Conservation (phyloP, 2,888 invertebrate genomes). For the Pollenia amentaria region DNA sequence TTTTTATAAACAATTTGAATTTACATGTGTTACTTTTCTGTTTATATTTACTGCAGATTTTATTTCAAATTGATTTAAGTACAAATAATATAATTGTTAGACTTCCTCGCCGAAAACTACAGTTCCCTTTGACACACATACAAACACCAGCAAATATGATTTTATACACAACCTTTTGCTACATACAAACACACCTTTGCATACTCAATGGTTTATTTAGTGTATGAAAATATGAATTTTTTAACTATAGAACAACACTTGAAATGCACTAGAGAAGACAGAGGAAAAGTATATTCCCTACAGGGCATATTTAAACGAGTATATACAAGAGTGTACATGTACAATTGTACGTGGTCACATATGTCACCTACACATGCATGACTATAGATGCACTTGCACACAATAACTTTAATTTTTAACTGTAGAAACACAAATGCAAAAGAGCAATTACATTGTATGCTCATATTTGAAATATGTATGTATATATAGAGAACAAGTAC, state of each 20-base stretch:
- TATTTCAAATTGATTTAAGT: conserved; percentile 57
- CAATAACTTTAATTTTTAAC: conserved; percentile 43
- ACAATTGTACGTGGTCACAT: conserved; percentile 35
- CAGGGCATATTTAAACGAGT: conserved; percentile 45
- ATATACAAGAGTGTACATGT: background rate
- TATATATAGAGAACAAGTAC: conserved; percentile 24
- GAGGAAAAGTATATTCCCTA: conserved; percentile 16
- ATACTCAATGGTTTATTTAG: conserved; percentile 43
- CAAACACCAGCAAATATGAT: background rate
- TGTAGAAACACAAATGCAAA: conserved; percentile 28
- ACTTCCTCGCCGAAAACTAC: background rate
- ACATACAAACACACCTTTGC: background rate
- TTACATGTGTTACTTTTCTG: background rate
- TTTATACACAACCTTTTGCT: background rate
- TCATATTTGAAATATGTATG: conserved; percentile 23
- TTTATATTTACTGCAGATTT: conserved; percentile 31
- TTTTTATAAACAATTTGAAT: conserved; percentile 1
- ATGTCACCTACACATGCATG: conserved; percentile 39
- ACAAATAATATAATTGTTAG: conserved; percentile 46
- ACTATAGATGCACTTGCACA: conserved; percentile 23
- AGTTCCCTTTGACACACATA: background rate
- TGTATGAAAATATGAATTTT: conserved; percentile 67
- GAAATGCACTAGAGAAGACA: background rate
- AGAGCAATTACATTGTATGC: conserved; percentile 55
- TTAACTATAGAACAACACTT: conserved; percentile 63